Conservation (phyloP, 2,888 invertebrate genomes). For the Pasiphila rectangulata region DNA sequence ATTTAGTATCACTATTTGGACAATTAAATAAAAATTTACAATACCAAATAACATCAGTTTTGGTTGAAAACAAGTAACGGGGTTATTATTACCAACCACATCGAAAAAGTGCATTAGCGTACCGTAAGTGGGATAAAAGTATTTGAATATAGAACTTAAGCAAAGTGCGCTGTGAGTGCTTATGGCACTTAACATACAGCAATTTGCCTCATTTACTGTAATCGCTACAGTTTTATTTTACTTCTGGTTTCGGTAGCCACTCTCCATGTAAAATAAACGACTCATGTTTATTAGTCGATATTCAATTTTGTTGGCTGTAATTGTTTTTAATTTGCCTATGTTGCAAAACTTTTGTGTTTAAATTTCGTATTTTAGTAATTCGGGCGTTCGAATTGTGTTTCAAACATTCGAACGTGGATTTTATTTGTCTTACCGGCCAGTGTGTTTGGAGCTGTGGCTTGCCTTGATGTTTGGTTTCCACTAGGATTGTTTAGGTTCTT, state of each 20-base stretch:
- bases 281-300: slow-evolving; percentile 45
- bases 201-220: slow-evolving; percentile 68
- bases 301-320: slow-evolving; percentile 44
- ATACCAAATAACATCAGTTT: too few species aligned
- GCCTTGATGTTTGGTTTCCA: slow-evolving; percentile 29
- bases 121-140: slow-evolving; percentile 72
- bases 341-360: slow-evolving; percentile 31
- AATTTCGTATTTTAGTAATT: too few species aligned
- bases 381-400: slow-evolving; percentile 27
- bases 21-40: too few species aligned
- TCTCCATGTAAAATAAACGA: slow-evolving; percentile 44
- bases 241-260: slow-evolving; percentile 44
- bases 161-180: slow-evolving; percentile 70
- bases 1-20: too few species aligned
- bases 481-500: not conserved
- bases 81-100: slow-evolving; percentile 68
- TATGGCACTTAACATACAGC: slow-evolving; percentile 66
- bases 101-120: slow-evolving; percentile 77
- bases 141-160: slow-evolving; percentile 76
- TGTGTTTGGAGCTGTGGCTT: slow-evolving; percentile 27
- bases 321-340: slow-evolving; percentile 45
- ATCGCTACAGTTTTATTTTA: slow-evolving; percentile 61
- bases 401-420: slow-evolving; percentile 29
- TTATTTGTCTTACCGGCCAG: slow-evolving; percentile 35
- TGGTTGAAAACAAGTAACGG: slow-evolving; percentile 68